phyloP scores from a whole-genome alignment of 2,797 vertebrate species.

The Discoglossus pictus region DNA sequence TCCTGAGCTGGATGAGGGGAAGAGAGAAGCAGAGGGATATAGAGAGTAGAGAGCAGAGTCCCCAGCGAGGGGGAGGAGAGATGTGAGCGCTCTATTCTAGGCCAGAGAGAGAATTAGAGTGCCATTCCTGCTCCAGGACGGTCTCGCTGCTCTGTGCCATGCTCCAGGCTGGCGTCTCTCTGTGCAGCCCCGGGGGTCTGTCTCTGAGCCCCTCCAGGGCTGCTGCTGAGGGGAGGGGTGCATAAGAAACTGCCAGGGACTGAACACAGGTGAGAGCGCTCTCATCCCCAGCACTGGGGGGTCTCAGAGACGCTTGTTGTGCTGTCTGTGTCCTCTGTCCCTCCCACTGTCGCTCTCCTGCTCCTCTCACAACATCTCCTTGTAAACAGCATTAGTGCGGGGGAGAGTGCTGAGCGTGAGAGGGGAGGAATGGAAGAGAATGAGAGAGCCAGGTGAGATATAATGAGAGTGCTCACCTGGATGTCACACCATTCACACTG shows the following conservation, averaged over 20 bases:
- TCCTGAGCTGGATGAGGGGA: slow-evolving; percentile 23
- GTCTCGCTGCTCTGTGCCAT: slow-evolving; percentile 6
- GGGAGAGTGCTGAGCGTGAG: slow-evolving; percentile 25
- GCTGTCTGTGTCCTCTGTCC: slow-evolving; percentile 9
- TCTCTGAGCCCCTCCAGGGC: slow-evolving; percentile 4
- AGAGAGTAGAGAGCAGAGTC: background rate
- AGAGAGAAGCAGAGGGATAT: slow-evolving; percentile 8
- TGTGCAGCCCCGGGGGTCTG: slow-evolving; percentile 6
- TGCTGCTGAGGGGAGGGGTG: background rate
- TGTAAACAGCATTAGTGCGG: slow-evolving; percentile 21
- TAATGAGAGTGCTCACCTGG: background rate
- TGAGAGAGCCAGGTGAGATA: slow-evolving; percentile 33
- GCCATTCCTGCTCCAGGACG: background rate
- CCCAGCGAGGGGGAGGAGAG: background rate
- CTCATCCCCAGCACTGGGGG: background rate
- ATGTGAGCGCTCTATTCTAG: slow-evolving; percentile 9
- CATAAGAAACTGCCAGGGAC: slow-evolving; percentile 16
- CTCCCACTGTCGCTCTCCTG: slow-evolving; percentile 30
- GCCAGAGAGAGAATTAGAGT: background rate
- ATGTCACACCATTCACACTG: no score
- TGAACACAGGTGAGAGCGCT: slow-evolving; percentile 23
- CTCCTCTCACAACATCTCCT: slow-evolving; percentile 9
- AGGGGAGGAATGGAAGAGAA: slow-evolving; percentile 18
- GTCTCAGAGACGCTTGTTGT: background rate
- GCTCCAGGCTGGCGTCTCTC: background rate